Conservation (phyloP, 2,888 invertebrate genomes). For the Oegoconia quadripuncta region DNA sequence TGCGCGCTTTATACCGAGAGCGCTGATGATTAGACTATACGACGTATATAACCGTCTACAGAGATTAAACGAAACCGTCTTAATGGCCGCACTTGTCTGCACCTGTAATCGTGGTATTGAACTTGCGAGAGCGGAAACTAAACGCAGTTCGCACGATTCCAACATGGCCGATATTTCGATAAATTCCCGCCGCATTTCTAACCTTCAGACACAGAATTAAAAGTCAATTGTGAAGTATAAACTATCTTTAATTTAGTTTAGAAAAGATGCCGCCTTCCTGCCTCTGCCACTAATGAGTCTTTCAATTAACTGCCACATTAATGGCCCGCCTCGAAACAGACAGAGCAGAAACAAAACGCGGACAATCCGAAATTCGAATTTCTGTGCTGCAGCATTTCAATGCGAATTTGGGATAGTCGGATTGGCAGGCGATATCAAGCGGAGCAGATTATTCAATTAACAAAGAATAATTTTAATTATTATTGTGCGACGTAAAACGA, state of each 20-base stretch:
- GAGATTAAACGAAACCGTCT: slow-evolving; percentile 34
- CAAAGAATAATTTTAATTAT: slow-evolving; percentile 26
- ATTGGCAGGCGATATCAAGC: slow-evolving; percentile 7
- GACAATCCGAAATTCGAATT: slow-evolving; percentile 29
- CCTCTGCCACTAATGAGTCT: slow-evolving; percentile 55
- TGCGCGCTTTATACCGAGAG: slow-evolving; percentile 16
- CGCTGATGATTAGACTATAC: slow-evolving; percentile 7
- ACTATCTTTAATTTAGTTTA: slow-evolving; percentile 18
- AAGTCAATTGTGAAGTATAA: slow-evolving; percentile 15
- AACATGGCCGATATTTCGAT: slow-evolving; percentile 8
- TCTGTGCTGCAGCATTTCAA: slow-evolving; percentile 19
- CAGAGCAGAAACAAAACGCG: slow-evolving; percentile 34
- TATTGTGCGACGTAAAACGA: slow-evolving; percentile 30
- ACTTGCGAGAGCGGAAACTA: slow-evolving; percentile 55
- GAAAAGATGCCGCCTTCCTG: slow-evolving; percentile 41
- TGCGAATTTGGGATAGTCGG: no score
- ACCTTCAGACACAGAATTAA: slow-evolving; percentile 23
- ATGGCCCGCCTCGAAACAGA: slow-evolving; percentile 37
- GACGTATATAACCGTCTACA: slow-evolving; percentile 21
- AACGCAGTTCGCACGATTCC: slow-evolving; percentile 49
- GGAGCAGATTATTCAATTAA: slow-evolving; percentile 15
- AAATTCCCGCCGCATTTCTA: slow-evolving; percentile 28
- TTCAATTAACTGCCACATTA: slow-evolving; percentile 55
- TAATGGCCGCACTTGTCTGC: slow-evolving; percentile 24
- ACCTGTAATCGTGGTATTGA: slow-evolving; percentile 53